Conservation (phyloP, 2,797 vertebrate genomes). For the Ctenopoma multispine region DNA sequence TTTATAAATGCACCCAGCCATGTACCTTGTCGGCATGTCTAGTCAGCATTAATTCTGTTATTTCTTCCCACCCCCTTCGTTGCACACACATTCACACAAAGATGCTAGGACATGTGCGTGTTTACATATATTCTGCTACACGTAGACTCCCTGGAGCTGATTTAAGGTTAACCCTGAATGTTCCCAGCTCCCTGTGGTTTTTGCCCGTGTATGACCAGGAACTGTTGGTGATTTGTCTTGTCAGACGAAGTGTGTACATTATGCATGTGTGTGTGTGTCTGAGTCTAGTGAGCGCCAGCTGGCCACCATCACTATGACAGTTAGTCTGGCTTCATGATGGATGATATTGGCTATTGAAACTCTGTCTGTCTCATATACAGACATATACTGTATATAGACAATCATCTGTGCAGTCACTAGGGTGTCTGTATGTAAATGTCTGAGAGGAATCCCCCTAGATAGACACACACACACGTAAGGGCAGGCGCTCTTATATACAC, state of each 20-base stretch:
- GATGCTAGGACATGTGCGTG: constrained; percentile 27
- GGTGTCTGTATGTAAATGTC: constrained; percentile 62
- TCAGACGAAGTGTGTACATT: constrained; percentile 55
- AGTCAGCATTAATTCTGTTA: constrained; percentile 66
- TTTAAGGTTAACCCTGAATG: constrained; percentile 76
- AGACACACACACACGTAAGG: constrained; percentile 14
- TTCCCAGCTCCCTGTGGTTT: constrained; percentile 61
- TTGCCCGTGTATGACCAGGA: constrained; percentile 55
- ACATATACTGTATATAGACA: constrained; percentile 5
- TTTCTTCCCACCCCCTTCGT: constrained; percentile 27
- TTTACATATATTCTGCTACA: constrained; percentile 58
- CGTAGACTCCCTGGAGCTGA: constrained; percentile 62
- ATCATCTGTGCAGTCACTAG: constrained; percentile 19
- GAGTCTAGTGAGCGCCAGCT: constrained; percentile 70
- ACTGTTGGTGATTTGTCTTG: constrained; percentile 75
- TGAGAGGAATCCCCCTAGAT: constrained; percentile 53
- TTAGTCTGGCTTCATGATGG: constrained; percentile 78
- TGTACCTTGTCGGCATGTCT: constrained; percentile 37
- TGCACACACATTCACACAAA: constrained; percentile 22
- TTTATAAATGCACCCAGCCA: constrained; percentile 22
- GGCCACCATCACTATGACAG: constrained; percentile 76
- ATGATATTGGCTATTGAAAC: constrained; percentile 68
- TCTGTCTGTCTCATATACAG: constrained; percentile 28
- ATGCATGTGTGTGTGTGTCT: constrained; percentile 35
- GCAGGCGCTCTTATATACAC: constrained; percentile 19